These are phyloP conservation scores for Agrilus planipennis DNA, from an alignment of 1,140 invertebrate species.

Conservation along the genomic window DNA sequence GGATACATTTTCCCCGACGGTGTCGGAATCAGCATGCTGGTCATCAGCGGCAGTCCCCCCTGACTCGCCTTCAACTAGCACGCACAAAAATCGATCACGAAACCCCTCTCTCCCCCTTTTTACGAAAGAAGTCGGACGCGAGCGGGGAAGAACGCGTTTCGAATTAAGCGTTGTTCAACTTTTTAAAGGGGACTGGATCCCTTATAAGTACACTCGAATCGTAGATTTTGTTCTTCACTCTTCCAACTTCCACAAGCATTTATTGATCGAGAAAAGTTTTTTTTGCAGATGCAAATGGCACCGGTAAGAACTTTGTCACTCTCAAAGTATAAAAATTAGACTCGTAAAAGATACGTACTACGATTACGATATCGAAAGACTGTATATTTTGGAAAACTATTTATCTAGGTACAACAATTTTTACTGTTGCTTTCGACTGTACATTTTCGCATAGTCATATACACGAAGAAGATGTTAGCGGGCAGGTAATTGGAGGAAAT, in stretches of 20 bases:
- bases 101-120: background rate
- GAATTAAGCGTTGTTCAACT: background rate
- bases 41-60: background rate
- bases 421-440: too few species aligned
- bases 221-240: constrained; percentile 1
- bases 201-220: too few species aligned
- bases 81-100: constrained; percentile 1
- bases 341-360: too few species aligned
- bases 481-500: too few species aligned
- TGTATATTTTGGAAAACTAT: too few species aligned
- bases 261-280: background rate
- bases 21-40: constrained; percentile 29
- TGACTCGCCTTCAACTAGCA: background rate
- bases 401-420: too few species aligned
- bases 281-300: too few species aligned
- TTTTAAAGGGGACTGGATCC: background rate
- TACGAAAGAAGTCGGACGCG: background rate
- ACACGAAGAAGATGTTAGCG: too few species aligned
- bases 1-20: constrained; percentile 19
- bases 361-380: too few species aligned
- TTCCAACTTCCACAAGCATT: background rate
- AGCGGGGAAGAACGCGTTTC: background rate
- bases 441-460: too few species aligned
- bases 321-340: too few species aligned
- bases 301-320: too few species aligned